These are phyloP conservation scores for Rynchops niger DNA, from an alignment of 2,113 vertebrate species.

Conservation along the genomic window DNA sequence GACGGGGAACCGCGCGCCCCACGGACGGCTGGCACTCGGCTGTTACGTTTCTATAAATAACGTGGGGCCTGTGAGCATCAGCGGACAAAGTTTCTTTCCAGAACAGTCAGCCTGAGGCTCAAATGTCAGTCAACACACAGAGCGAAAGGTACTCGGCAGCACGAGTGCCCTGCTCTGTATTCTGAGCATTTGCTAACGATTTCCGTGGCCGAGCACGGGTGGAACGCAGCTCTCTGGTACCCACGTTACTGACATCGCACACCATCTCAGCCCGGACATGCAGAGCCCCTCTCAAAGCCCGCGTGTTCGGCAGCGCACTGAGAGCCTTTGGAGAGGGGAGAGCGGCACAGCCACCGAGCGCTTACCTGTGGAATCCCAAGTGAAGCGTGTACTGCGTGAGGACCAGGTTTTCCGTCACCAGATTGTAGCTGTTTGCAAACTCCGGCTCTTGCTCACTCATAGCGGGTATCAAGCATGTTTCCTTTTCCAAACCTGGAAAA, in stretches of 20 bases:
- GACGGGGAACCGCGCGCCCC: not conserved
- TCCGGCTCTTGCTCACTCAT: conserved; percentile 80
- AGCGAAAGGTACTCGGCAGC: not conserved
- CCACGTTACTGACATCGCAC: not conserved
- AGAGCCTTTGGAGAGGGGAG: too few species aligned
- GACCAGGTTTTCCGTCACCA: conserved; percentile 95
- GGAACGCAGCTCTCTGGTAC: not conserved
- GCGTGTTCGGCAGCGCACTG: rapidly evolving
- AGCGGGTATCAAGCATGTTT: conserved; percentile 92
- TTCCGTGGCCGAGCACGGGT: rapidly evolving
- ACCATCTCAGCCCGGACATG: not conserved
- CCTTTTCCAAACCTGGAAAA: conserved; percentile 90
- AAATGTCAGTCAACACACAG: not conserved
- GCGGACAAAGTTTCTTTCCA: not conserved
- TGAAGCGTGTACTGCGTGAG: conserved; percentile 92
- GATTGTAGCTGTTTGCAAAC: conserved; percentile 89
- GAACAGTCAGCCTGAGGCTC: not conserved
- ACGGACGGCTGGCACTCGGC: not conserved
- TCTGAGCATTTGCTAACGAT: not conserved
- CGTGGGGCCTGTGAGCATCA: rapidly evolving
- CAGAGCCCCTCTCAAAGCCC: too few species aligned
- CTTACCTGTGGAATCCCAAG: conserved; percentile 93
- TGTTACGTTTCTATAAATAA: not conserved
- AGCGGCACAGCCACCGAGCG: not conserved
- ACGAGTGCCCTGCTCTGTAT: not conserved